Conservation (phyloP, 2,888 invertebrate species). For the Drosophila tanythrix region DNA sequence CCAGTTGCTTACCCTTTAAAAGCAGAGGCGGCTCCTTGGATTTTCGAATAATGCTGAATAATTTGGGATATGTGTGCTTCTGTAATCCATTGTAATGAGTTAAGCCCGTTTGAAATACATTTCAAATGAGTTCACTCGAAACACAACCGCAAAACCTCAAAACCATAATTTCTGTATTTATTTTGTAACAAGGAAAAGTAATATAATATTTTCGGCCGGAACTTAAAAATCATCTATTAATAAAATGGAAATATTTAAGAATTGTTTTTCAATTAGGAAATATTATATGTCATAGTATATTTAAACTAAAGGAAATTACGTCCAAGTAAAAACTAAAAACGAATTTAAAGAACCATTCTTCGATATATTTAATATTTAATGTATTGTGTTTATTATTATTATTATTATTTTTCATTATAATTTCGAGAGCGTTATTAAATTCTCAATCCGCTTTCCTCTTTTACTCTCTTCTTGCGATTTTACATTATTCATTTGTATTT, state of each 20-base stretch:
- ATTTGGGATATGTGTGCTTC: not conserved
- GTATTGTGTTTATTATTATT: not conserved
- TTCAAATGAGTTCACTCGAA: not conserved
- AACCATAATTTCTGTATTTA: not conserved
- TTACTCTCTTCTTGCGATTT: constrained; percentile 6
- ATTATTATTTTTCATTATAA: not conserved
- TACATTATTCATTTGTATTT: constrained; percentile 30
- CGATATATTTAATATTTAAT: too few relatives aligned
- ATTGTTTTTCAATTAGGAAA: not conserved
- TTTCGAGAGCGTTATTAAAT: constrained; percentile 5
- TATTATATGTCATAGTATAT: not conserved
- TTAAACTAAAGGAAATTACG: too few relatives aligned
- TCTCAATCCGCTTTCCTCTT: not conserved
- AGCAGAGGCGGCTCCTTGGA: not conserved
- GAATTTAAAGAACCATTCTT: not conserved
- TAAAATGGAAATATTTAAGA: not conserved
- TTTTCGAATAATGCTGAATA: not conserved
- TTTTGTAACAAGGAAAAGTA: constrained; percentile 1
- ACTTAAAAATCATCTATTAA: not conserved
- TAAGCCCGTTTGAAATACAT: not conserved
- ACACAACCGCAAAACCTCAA: not conserved
- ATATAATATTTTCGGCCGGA: not conserved
- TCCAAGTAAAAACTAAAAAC: not conserved
- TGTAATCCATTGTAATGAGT: not conserved
- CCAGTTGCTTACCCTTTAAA: constrained; percentile 31